Base-by-base conservation (phyloP, 2,888 invertebrate genomes). In the Melinaea marsaeus region DNA sequence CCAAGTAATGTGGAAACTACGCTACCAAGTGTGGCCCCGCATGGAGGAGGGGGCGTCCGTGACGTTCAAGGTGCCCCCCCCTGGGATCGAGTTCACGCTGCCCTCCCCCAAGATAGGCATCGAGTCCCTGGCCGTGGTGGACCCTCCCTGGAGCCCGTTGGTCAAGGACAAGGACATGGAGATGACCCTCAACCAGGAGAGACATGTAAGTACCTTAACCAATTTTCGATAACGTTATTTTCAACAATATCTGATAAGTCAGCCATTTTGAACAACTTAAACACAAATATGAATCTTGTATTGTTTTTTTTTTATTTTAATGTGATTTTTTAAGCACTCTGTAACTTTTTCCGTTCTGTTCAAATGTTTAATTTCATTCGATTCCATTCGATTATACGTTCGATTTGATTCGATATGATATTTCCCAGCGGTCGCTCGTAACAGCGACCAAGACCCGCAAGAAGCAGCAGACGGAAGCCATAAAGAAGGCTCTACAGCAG, bases 81-180 rank as follows among this genome's bases (percentile, higher is more conserved):
- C 99, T 0, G 98, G 98, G 32, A 99, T 99, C 66, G 99, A 99
- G 81, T 99, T 99, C 81, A 99, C 99, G 0, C 89, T 99, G 58
- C 99, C 99, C 0, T 99, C 99, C 0, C 99, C 99, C 0, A 98
- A 99, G 82, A 99, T 99, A 71, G 99, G 99, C 3, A 96, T 98
- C 51, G 98, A 98, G 85, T 96, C 96, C 42, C 87, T 97, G 66
- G 97, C 97, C 0, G 98, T 98, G 0, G 97, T 99, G 0, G 99
- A 99, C 90, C 99, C 99, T 11, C 99, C 99, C 0, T 99, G 99
- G 99, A 97, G 97, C 92, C 97, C 99, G 1, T 96, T 98, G 79
- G 97, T 98, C 63, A 99, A 99, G 86, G 98, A 98, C 32, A 99
- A 99, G 88, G 98, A 99, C 64, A 98, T 99, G 93, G 99, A 99